Evolutionary conservation across 2,797 vertebrate species (phyloP).

Genomic region (Schizothorax lantsangensis): DNA sequence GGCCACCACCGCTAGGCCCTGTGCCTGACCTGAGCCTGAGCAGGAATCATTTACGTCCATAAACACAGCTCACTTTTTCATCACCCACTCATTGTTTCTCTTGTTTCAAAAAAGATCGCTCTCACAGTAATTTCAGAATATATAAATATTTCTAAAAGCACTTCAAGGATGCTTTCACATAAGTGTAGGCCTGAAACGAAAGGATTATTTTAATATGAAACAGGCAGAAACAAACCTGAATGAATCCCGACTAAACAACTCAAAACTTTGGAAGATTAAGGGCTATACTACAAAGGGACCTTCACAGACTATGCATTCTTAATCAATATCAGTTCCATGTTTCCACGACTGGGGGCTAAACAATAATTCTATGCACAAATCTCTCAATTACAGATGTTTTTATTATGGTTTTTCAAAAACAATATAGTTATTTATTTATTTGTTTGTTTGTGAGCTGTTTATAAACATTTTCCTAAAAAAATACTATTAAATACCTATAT

Average conservation of each 20-base stretch:
- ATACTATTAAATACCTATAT: too few relatives aligned
- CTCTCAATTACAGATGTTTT: too few relatives aligned
- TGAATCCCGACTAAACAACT: neutral
- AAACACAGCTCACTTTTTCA: constrained; percentile 78
- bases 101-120: constrained; percentile 54
- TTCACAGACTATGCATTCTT: neutral
- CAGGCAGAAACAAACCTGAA: neutral
- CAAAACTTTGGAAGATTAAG: neutral
- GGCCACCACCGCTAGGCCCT: constrained; percentile 85
- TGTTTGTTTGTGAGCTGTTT: too few relatives aligned
- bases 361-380: too few relatives aligned
- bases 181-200: neutral
- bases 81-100: constrained; percentile 66
- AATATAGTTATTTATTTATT: too few relatives aligned
- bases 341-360: too few relatives aligned
- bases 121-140: constrained; percentile 69
- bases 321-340: neutral
- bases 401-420: too few relatives aligned
- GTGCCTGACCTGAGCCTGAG: constrained; percentile 79
- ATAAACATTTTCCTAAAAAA: too few relatives aligned
- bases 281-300: neutral
- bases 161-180: neutral
- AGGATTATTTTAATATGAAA: neutral
- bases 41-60: constrained; percentile 80
- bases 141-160: neutral